Conservation (phyloP, 2,888 invertebrate genomes). For the Junonia oenone region DNA sequence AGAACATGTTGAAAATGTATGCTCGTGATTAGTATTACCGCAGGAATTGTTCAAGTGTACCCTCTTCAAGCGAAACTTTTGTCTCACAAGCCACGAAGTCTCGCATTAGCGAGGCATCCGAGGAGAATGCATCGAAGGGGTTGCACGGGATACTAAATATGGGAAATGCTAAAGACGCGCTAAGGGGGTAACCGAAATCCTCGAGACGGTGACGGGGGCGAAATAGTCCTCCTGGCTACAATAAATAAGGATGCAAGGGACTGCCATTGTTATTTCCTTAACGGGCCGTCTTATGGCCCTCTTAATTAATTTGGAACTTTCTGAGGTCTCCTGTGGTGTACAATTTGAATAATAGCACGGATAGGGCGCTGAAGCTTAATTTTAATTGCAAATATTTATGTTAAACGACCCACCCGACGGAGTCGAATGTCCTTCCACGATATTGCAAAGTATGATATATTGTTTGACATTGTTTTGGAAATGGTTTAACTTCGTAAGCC, state of each 20-base stretch:
- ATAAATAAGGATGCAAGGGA: constrained; percentile 67
- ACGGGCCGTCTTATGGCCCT: constrained; percentile 77
- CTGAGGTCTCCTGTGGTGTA: constrained; percentile 75
- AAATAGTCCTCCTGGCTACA: constrained; percentile 60
- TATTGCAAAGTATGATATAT: constrained; percentile 69
- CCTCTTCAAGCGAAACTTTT: constrained; percentile 20
- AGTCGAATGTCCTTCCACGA: constrained; percentile 34
- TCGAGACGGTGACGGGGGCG: constrained; percentile 51
- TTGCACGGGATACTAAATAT: constrained; percentile 22
- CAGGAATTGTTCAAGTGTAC: constrained; percentile 15
- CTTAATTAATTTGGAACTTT: constrained; percentile 80
- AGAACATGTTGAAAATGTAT: constrained; percentile 5
- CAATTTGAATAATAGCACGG: constrained; percentile 77
- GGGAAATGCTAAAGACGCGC: constrained; percentile 26
- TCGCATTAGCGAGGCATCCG: constrained; percentile 22
- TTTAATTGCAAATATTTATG: constrained; percentile 80
- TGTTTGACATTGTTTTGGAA: constrained; percentile 42
- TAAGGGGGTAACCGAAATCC: constrained; percentile 40
- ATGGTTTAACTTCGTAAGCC: constrained; percentile 15
- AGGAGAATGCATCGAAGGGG: constrained; percentile 26
- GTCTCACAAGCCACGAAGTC: constrained; percentile 20
- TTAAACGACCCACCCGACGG: constrained; percentile 59
- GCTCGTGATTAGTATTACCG: constrained; percentile 14
- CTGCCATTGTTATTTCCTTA: constrained; percentile 75
- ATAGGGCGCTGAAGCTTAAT: constrained; percentile 72